Evolutionary conservation across 2,113 vertebrate species (phyloP).

Genomic region (Martes martes): DNA sequence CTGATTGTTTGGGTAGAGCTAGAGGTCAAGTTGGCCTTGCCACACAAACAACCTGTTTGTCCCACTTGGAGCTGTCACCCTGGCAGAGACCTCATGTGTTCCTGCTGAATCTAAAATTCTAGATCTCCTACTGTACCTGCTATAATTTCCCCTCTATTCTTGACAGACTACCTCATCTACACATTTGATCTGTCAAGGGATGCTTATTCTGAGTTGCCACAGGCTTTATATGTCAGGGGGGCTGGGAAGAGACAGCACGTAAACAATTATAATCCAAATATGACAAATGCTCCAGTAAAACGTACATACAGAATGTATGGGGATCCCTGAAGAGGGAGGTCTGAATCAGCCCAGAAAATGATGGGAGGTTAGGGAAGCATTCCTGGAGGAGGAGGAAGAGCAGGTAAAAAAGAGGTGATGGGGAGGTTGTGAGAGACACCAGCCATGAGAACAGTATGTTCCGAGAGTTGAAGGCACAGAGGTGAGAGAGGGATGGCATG

Average conservation of each 20-base stretch:
- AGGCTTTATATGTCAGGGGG: not conserved
- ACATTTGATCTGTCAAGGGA: not conserved
- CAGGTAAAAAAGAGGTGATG: not conserved
- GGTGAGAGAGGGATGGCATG: not conserved
- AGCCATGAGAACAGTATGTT: not conserved
- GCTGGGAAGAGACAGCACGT: not conserved
- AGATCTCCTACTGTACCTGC: not conserved
- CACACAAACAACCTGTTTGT: not conserved
- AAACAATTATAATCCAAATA: not conserved
- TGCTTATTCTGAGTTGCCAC: not conserved
- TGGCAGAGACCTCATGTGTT: not conserved
- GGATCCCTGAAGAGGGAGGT: not conserved
- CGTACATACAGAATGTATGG: not conserved
- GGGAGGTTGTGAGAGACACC: not conserved
- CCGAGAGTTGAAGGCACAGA: not conserved
- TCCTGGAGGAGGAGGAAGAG: not conserved
- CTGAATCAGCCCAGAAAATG: not conserved
- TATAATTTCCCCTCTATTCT: not conserved
- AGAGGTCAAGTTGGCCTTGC: not conserved
- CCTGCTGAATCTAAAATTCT: conserved; percentile 22
- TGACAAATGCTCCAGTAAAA: not conserved
- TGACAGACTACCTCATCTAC: not conserved
- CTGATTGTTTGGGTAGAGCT: not conserved
- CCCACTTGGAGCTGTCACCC: conserved; percentile 13
- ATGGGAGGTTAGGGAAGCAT: not conserved